A percentile compares a stretch with the other conserved stretches of the same genome.
Evolutionary conservation across 2,113 vertebrate genomes (phyloP).

Genomic region (Myxocyprinus asiaticus): DNA sequence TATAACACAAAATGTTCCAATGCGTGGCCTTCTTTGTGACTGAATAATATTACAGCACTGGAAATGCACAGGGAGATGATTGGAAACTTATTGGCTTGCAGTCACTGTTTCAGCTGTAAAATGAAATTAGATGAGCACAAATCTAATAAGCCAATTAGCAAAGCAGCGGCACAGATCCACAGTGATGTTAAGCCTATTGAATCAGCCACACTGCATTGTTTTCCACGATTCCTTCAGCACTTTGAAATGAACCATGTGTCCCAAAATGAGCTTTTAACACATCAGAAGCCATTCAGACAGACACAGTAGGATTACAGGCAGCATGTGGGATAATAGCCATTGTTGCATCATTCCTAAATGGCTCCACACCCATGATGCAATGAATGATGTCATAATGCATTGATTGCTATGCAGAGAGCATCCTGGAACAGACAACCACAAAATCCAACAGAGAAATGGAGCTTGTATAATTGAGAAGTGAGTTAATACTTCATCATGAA

Average conservation of each 20-base stretch:
- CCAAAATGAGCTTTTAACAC: constrained; percentile 16
- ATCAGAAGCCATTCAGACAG: not conserved
- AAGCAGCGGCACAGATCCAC: constrained; percentile 5
- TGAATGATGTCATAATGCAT: constrained; percentile 8
- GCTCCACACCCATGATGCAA: not conserved
- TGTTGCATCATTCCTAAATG: constrained; percentile 3
- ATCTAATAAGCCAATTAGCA: constrained; percentile 33
- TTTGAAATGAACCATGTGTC: not conserved
- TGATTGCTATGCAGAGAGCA: not conserved
- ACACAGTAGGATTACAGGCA: too few relatives aligned
- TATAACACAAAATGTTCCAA: too few relatives aligned
- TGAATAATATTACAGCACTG: too few relatives aligned
- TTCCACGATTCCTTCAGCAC: not conserved
- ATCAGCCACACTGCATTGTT: not conserved
- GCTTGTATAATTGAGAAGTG: constrained; percentile 29
- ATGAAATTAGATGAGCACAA: constrained; percentile 24
- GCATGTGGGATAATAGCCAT: not conserved
- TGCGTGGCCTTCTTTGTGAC: too few relatives aligned
- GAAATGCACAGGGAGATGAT: constrained; percentile 6
- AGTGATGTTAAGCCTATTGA: constrained; percentile 16
- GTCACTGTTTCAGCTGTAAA: constrained; percentile 25
- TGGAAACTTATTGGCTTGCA: constrained; percentile 11
- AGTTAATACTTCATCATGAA: constrained; percentile 20
- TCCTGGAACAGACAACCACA: not conserved
- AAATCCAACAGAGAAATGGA: not conserved